Conservation (phyloP, 2,797 vertebrate species). For the Molossus alvarezi region DNA sequence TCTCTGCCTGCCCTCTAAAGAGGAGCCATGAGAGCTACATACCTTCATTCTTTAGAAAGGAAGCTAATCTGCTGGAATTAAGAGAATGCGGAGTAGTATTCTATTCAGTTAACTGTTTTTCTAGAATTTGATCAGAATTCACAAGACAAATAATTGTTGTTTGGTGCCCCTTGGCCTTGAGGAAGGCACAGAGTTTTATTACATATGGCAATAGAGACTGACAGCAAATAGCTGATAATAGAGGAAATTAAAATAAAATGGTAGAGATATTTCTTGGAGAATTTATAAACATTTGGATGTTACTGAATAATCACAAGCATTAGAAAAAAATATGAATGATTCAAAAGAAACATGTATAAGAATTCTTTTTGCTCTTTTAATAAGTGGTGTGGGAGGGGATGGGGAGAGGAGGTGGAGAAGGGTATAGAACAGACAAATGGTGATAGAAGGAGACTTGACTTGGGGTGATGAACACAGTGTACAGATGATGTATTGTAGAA, state of each 20-base stretch:
- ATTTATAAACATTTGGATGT: not conserved
- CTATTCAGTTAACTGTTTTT: slow-evolving; percentile 25
- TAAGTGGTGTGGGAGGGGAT: not conserved
- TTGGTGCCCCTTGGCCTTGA: not conserved
- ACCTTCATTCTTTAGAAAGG: not conserved
- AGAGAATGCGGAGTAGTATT: not conserved
- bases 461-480: not conserved
- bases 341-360: slow-evolving; percentile 19
- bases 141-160: not conserved
- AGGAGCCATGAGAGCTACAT: not conserved
- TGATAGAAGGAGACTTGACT: not conserved
- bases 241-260: slow-evolving; percentile 51
- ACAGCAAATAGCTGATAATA: not conserved
- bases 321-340: slow-evolving; percentile 40
- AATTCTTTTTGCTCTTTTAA: slow-evolving; percentile 19
- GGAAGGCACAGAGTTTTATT: not conserved
- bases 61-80: slow-evolving; percentile 16
- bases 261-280: slow-evolving; percentile 27
- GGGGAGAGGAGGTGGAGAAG: not conserved
- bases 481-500: not conserved
- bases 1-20: not conserved
- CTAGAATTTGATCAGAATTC: slow-evolving; percentile 57
- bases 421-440: not conserved
- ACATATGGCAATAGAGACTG: not conserved
- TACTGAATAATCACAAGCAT: slow-evolving; percentile 31